phyloP scores from a whole-genome alignment of 2,113 vertebrate species.

The Anser cygnoides region DNA sequence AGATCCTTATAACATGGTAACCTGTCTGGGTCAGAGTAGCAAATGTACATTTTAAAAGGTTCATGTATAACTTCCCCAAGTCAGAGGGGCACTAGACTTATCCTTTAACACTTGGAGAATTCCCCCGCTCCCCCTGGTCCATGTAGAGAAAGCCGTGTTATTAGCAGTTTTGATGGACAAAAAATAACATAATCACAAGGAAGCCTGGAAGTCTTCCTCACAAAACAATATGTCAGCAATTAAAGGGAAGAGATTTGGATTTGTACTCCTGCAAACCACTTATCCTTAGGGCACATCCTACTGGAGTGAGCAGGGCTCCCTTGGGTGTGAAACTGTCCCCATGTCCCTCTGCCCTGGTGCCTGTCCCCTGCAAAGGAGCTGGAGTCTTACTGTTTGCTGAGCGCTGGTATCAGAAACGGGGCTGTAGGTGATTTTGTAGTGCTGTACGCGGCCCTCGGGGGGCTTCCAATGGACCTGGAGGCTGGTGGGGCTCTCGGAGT shows the following conservation, averaged over 20 bases:
- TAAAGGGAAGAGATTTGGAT: background rate
- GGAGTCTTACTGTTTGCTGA: constrained; percentile 68
- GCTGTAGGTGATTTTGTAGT: constrained; percentile 83
- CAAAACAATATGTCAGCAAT: background rate
- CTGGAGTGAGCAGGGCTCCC: background rate
- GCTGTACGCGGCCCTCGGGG: constrained; percentile 81
- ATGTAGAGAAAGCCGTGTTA: background rate
- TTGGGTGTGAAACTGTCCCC: background rate
- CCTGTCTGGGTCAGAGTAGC: background rate
- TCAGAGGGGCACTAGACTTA: background rate
- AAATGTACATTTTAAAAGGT: background rate
- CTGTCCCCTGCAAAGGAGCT: background rate
- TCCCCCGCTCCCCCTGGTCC: background rate
- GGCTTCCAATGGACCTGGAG: constrained; percentile 85
- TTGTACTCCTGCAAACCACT: background rate
- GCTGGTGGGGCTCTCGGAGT: constrained; percentile 83
- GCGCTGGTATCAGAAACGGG: constrained; percentile 65
- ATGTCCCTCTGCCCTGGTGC: background rate
- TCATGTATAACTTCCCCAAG: background rate
- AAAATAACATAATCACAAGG: background rate
- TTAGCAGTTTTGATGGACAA: background rate
- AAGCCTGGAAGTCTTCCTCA: background rate
- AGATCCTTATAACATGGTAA: background rate
- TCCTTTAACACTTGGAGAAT: background rate
- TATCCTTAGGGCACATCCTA: background rate